These are phyloP conservation scores for Papilio machaon DNA, from an alignment of 1,140 invertebrate species.

Conservation along the genomic window DNA sequence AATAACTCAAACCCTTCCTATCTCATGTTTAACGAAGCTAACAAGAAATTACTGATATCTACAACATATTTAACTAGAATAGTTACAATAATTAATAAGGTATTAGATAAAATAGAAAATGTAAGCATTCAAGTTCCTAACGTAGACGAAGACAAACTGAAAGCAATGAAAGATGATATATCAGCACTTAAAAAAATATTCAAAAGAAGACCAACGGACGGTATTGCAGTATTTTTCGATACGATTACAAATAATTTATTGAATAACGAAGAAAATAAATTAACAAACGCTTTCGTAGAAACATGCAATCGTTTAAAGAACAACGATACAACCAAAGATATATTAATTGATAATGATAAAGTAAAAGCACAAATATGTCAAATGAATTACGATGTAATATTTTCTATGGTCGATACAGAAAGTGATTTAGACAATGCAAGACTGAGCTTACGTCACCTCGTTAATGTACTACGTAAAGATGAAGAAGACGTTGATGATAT, in stretches of 20 bases:
- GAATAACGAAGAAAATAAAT: conserved; percentile 56
- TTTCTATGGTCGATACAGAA: conserved; percentile 56
- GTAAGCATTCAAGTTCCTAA: conserved; percentile 48
- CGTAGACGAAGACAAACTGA: conserved; percentile 51
- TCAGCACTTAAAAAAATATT: conserved; percentile 60
- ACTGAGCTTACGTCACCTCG: conserved; percentile 57
- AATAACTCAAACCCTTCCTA: conserved; percentile 57
- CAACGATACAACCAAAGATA: conserved; percentile 60
- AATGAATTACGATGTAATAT: conserved; percentile 55
- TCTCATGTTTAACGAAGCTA: conserved; percentile 59
- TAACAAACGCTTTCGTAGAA: conserved; percentile 53
- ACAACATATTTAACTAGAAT: conserved; percentile 73
- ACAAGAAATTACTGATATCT: conserved; percentile 60
- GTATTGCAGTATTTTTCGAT: conserved; percentile 71
- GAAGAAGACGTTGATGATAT: conserved; percentile 54
- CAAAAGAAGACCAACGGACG: conserved; percentile 66
- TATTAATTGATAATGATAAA: conserved; percentile 59
- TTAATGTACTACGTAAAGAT: conserved; percentile 52
- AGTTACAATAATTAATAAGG: conserved; percentile 65
- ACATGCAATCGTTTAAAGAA: conserved; percentile 60
- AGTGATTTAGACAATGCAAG: conserved; percentile 53
- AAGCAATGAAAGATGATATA: conserved; percentile 54
- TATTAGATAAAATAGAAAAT: conserved; percentile 52
- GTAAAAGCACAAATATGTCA: conserved; percentile 61
- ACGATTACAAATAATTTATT: conserved; percentile 66